Evolutionary conservation across 2,113 vertebrate genomes (phyloP).

Genomic region (Eulemur macaco): DNA sequence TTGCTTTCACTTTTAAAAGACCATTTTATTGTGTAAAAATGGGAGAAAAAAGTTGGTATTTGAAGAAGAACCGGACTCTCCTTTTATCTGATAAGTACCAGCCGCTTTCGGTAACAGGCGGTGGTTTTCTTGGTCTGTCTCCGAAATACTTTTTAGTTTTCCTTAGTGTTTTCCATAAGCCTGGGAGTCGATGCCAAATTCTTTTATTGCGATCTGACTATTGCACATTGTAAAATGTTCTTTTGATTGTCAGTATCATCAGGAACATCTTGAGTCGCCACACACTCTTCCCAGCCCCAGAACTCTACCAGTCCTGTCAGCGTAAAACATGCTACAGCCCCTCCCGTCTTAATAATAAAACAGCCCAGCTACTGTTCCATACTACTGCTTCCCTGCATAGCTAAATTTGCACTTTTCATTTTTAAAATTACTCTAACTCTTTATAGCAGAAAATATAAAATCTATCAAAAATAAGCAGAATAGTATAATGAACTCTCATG

Average conservation of each 20-base stretch:
- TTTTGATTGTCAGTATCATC: neutral
- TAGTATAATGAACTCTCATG: neutral
- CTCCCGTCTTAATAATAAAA: neutral
- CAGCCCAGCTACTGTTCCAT: neutral
- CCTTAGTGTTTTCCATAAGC: neutral
- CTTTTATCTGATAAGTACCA: too few species aligned
- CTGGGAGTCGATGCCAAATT: neutral
- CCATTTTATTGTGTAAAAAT: neutral
- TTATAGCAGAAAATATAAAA: neutral
- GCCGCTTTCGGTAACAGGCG: accelerated
- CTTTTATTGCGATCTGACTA: neutral
- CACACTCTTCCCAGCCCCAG: too few species aligned
- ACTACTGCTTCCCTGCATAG: accelerated
- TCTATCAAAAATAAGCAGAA: neutral
- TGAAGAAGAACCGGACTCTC: accelerated
- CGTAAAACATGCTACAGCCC: neutral
- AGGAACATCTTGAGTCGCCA: neutral
- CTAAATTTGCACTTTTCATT: neutral
- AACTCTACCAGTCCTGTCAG: neutral
- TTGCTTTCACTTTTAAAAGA: neutral
- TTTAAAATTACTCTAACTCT: neutral
- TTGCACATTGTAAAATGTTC: neutral
- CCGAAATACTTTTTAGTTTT: neutral
- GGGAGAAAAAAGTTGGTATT: neutral
- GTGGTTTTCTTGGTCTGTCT: neutral